Conservation (phyloP, 2,888 invertebrate genomes). For the Pachydiplax longipennis region DNA sequence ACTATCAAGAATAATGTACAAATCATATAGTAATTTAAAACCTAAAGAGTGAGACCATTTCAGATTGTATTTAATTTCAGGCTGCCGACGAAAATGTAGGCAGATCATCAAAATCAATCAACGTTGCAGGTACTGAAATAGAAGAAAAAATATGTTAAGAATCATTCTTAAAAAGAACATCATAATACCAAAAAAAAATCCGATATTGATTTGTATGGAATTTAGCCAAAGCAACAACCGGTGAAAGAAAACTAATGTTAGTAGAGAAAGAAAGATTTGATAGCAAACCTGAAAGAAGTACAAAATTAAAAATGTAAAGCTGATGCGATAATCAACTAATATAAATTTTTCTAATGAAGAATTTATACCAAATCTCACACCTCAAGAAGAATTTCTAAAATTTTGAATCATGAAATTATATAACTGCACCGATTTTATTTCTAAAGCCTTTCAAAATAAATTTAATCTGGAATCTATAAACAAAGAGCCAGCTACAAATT, state of each 20-base stretch:
- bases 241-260: background rate
- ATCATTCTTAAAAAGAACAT: background rate
- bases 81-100: constrained; percentile 41
- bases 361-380: too few species aligned
- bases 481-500: too few species aligned
- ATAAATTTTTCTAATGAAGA: too few species aligned
- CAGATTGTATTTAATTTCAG: constrained; percentile 15
- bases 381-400: too few species aligned
- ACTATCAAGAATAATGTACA: constrained; percentile 22
- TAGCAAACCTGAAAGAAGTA: too few species aligned
- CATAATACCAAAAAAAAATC: background rate
- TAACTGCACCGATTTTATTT: too few species aligned
- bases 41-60: constrained; percentile 38
- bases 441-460: too few species aligned
- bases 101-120: constrained; percentile 33
- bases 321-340: too few species aligned
- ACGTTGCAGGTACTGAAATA: constrained; percentile 37
- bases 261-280: too few species aligned
- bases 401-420: too few species aligned
- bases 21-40: constrained; percentile 9
- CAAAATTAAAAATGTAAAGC: too few species aligned
- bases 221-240: background rate
- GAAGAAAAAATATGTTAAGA: background rate
- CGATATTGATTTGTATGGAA: background rate
- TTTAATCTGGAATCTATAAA: too few species aligned